Conservation (phyloP, 2,888 invertebrate species). For the Cephonodes hylas region DNA sequence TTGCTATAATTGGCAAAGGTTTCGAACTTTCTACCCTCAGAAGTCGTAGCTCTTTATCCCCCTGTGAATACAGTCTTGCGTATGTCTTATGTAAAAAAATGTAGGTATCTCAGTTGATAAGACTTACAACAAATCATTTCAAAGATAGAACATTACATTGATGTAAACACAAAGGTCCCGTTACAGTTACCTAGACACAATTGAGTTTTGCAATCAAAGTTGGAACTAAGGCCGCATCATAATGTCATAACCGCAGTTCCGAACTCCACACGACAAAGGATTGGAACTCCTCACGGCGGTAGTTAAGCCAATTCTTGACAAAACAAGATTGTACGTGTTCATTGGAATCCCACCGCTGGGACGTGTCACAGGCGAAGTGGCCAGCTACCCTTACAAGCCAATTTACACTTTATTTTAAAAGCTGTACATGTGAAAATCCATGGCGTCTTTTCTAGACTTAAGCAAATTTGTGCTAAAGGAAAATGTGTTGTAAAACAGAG, state of each 20-base stretch:
- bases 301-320: conserved; percentile 55
- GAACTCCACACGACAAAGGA: background rate
- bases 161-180: too few species aligned
- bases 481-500: conserved; percentile 15
- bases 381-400: conserved; percentile 20
- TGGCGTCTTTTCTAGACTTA: background rate
- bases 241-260: background rate
- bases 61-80: too few species aligned
- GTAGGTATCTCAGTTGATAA: too few species aligned
- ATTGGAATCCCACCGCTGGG: conserved; percentile 50
- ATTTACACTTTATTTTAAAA: conserved; percentile 22
- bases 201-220: background rate
- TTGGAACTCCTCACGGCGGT: conserved; percentile 10
- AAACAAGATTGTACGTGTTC: conserved; percentile 60
- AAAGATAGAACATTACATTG: too few species aligned
- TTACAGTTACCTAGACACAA: background rate
- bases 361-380: conserved; percentile 40
- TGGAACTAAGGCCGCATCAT: background rate
- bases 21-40: too few species aligned
- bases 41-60: too few species aligned
- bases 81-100: too few species aligned
- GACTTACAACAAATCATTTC: too few species aligned
- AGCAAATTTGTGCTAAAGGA: conserved; percentile 2
- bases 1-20: too few species aligned
- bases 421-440: background rate